Percentiles rank a stretch among this genome's conserved stretches.
These are phyloP conservation scores for Proisotoma minuta DNA, from an alignment of 2,888 invertebrate genomes.

Conservation along the genomic window DNA sequence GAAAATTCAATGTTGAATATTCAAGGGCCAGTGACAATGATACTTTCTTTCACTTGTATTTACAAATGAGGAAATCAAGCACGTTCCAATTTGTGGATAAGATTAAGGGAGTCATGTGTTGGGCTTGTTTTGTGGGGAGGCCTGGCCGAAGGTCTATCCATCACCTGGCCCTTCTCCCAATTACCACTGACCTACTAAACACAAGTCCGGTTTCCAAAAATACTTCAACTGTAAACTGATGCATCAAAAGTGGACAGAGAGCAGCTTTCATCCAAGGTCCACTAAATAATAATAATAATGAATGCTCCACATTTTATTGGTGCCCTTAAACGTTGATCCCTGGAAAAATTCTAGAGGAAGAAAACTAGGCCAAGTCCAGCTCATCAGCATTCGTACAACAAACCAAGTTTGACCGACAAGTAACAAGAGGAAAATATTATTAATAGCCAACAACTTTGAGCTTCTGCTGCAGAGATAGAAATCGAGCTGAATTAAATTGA, in stretches of 20 bases:
- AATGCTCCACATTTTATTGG: constrained; percentile 1
- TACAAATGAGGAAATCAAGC: constrained; percentile 3
- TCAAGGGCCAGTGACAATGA: neutral
- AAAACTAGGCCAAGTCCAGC: neutral
- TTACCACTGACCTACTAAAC: constrained; percentile 46
- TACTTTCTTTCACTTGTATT: neutral
- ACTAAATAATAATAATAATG: neutral
- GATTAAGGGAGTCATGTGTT: neutral
- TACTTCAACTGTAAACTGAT: neutral
- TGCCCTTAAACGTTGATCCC: neutral
- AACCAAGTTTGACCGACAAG: neutral
- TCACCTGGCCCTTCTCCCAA: constrained; percentile 36
- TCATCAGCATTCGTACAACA: constrained; percentile 27
- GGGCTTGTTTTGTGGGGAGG: neutral
- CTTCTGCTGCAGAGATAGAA: neutral
- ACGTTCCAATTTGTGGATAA: neutral
- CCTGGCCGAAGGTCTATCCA: constrained; percentile 28
- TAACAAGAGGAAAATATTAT: neutral
- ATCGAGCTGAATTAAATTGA: constrained; percentile 4
- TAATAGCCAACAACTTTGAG: neutral
- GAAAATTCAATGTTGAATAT: neutral
- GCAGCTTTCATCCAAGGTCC: neutral
- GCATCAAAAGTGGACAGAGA: neutral
- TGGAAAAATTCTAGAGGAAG: neutral
- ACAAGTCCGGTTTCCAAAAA: constrained; percentile 27